Evolutionary conservation across 1,140 invertebrate species (phyloP), one percentile per base, ranked within the genome.

Genomic region (Phenacoccus solenopsis): DNA sequence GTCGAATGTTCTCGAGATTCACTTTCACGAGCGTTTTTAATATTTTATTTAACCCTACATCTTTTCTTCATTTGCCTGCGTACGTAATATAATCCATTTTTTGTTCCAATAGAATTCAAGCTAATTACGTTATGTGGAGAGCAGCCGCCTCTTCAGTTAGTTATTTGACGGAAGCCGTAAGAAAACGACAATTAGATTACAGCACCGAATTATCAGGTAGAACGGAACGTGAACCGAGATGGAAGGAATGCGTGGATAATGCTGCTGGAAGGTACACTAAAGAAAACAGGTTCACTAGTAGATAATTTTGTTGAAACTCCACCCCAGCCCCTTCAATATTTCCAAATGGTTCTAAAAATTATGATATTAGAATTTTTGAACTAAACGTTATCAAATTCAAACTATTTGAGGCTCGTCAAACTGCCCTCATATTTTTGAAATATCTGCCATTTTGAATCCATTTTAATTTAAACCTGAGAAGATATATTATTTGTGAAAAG

Each of bases 81-180:
- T 32, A 16, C 12, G 38, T 16, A 49, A 16, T 49, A 49, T 9
- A 49, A 4, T 49, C 3, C 16, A 49, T 49, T 49, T 49, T n/a
- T 25, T 72, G 68, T 68, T 68, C 67, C 73, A 73, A 21, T 75
- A 86, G 84, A 70, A 76, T 82, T 28, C 76, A 85, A 56, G 88
- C 89, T 1, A 94, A 95, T 80, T 93, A 92, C 75, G 82, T 90
- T 74, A 84, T 93, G 81, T 93, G 91, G 91, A 82, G 90, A 28
- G 86, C 88, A 0, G 85, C 88, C 0, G 84, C 83, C 0, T 84
- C 85, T 16, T 87, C 89, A 0, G 84, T 91, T 1, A 85, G 85
- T 7, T 93, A 90, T 76, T 78, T 94, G 32, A 89, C 84, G 0
- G 86, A 91, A 67, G 81, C 84, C 16, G 85, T 91, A 69, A 80